Evolutionary conservation across 2,113 vertebrate species (phyloP).

Genomic region (Engystomops pustulosus): DNA sequence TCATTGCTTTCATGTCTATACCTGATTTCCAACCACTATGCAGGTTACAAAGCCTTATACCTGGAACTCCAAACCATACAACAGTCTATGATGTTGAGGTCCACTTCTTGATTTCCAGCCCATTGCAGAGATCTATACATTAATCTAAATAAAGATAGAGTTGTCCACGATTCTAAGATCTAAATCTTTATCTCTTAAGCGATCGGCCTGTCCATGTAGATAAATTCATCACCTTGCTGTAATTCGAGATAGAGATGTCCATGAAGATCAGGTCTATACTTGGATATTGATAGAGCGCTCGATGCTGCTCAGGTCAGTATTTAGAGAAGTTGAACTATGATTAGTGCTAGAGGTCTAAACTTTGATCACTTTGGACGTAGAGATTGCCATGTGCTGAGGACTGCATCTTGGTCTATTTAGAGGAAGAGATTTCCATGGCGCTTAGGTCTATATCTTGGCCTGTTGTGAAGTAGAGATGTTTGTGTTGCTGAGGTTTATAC

Average conservation of each 20-base stretch:
- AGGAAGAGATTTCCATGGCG: background rate
- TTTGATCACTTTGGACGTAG: background rate
- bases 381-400: background rate
- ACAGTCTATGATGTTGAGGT: no score
- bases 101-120: no score
- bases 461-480: background rate
- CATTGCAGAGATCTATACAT: background rate
- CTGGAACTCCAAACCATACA: no score
- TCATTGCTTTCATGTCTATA: no score
- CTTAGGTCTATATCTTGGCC: background rate
- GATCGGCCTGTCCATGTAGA: background rate
- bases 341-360: no score
- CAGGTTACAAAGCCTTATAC: no score
- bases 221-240: no score
- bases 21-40: no score
- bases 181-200: background rate
- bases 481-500: background rate
- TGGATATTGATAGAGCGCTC: no score
- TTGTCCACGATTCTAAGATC: background rate
- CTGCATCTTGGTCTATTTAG: background rate
- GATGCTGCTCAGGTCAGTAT: no score
- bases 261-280: background rate
- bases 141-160: background rate
- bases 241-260: no score
- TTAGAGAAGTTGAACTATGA: no score